phyloP scores from a whole-genome alignment of 1,140 invertebrate species.

The Araneus ventricosus region DNA sequence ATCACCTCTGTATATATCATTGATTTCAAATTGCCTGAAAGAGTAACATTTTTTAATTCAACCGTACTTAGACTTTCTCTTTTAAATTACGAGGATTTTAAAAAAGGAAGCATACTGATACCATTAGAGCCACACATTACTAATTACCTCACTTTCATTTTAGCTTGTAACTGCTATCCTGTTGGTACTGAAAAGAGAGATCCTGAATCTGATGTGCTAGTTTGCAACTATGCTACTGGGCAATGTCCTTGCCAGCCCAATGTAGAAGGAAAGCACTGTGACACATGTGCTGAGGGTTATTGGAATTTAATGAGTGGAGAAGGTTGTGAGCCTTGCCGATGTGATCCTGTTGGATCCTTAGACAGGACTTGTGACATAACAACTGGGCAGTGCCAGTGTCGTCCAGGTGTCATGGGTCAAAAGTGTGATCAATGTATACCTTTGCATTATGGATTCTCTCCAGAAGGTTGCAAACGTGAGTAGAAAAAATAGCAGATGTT shows the following conservation, averaged over 20 bases:
- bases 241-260: conserved; percentile 95
- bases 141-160: neutral
- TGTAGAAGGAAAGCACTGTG: conserved; percentile 93
- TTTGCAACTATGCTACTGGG: conserved; percentile 88
- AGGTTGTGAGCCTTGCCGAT: conserved; percentile 87
- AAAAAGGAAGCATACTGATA: too few relatives aligned
- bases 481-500: neutral
- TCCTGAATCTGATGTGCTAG: conserved; percentile 89
- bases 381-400: conserved; percentile 93
- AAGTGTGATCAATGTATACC: conserved; percentile 91
- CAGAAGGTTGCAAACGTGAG: conserved; percentile 87
- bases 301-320: conserved; percentile 90
- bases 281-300: conserved; percentile 95
- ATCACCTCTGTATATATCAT: too few relatives aligned
- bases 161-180: conserved; percentile 91
- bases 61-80: too few relatives aligned
- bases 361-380: conserved; percentile 90
- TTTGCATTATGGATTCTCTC: conserved; percentile 93
- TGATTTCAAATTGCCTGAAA: too few relatives aligned
- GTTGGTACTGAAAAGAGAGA: conserved; percentile 87
- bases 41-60: too few relatives aligned
- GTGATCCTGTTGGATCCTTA: conserved; percentile 90
- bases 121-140: neutral
- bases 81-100: too few relatives aligned
- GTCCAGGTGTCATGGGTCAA: conserved; percentile 90